Evolutionary conservation across 2,888 invertebrate species (phyloP), one percentile per base, ranked within the genome.

Genomic region (Leptinotarsa juncta): DNA sequence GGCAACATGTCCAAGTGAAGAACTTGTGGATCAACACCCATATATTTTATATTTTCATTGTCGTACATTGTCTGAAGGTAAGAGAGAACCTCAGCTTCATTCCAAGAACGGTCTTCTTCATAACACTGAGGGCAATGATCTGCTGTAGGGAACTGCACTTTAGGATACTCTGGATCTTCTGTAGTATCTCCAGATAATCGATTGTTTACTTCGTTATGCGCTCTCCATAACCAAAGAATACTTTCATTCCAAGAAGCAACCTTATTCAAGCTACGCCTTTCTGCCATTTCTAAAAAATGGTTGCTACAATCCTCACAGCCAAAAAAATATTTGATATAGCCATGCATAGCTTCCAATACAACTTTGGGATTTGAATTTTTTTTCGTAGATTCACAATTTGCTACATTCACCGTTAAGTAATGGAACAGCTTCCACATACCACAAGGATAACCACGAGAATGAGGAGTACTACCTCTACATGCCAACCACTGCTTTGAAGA

Each of bases 381-480:
- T 18, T 79, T 77, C 4, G 80, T 78, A 2, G 69, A 65, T 32
- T 83, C 82, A 66, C 83, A 82, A 42, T 88, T 86, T 4, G 91
- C 91, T 15, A 95, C 93, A 84, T 93, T 93, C 0, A 97, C 95
- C 1, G 97, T 96, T 71, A 99, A 88, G 53, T 94, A 94, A 85
- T 99, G 99, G 85, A 98, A 99, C 80, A 97, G 88, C n/a, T 93
- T 94, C 99, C 99, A 99, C 50, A 99, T 89, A 0, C 97, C 94
- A 88, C 99, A 99, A 0, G 97, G 95, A 86, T 96, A 99, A 16
- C 98, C 97, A 67, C 98, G 90, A 82, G 91, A 92, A 77, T 91
- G 90, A 0, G 92, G 88, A 73, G 91, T 90, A 81, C 97, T 97
- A 14, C 97, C 96, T 81, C 90, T 90, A 85, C 99, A 99, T 2